Percentiles rank a stretch among this genome's conserved stretches.
Evolutionary conservation across 2,888 invertebrate species (phyloP).

Genomic region (Drosophila infuscata): DNA sequence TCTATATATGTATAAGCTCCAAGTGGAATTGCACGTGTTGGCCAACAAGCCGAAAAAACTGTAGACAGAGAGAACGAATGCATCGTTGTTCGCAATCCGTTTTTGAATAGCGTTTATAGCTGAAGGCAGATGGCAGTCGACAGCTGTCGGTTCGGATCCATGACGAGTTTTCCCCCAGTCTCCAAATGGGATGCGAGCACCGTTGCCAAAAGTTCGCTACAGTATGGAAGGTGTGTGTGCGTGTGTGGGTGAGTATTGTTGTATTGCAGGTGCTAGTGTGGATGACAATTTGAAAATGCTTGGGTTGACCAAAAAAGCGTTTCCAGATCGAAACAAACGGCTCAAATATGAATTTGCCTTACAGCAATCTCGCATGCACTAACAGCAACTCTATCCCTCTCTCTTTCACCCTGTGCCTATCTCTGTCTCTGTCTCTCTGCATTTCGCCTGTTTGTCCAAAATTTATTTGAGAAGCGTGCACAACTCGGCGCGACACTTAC

Average conservation of each 20-base stretch:
- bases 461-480: slow-evolving; percentile 51
- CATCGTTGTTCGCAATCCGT: slow-evolving; percentile 56
- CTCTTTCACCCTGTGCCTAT: background rate
- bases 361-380: slow-evolving; percentile 9
- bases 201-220: slow-evolving; percentile 36
- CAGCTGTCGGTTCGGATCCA: slow-evolving; percentile 48
- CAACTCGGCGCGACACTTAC: slow-evolving; percentile 56
- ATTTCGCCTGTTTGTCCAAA: slow-evolving; percentile 17
- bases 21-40: slow-evolving; percentile 62
- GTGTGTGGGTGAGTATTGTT: background rate
- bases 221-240: background rate
- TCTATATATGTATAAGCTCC: slow-evolving; percentile 2
- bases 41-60: slow-evolving; percentile 20
- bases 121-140: slow-evolving; percentile 31
- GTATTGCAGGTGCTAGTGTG: slow-evolving; percentile 11
- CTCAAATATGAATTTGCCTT: slow-evolving; percentile 33
- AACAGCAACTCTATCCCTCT: background rate
- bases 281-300: slow-evolving; percentile 55
- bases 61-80: slow-evolving; percentile 7
- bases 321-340: slow-evolving; percentile 44
- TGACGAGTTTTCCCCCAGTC: slow-evolving; percentile 35
- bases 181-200: slow-evolving; percentile 10
- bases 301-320: slow-evolving; percentile 29
- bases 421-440: background rate
- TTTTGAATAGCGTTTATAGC: slow-evolving; percentile 65